These are phyloP conservation scores for Hipposideros larvatus DNA, from an alignment of 2,797 vertebrate genomes.

Conservation along the genomic window DNA sequence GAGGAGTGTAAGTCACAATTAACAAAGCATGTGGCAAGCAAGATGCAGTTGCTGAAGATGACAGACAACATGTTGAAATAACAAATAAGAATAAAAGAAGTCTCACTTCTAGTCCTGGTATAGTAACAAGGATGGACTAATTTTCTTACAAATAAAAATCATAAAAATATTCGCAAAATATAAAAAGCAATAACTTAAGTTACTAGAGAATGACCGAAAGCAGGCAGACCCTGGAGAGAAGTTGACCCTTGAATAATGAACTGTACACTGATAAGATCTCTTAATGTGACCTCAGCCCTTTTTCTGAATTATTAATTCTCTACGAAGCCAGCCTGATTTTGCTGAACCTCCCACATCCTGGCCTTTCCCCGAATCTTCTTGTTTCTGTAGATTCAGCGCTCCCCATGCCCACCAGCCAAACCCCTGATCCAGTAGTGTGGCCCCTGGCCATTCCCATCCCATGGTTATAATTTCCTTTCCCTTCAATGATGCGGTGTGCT, in stretches of 20 bases:
- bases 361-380: background rate
- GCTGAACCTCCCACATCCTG: background rate
- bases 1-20: background rate
- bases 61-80: background rate
- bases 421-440: fast-evolving
- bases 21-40: background rate
- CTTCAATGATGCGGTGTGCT: background rate
- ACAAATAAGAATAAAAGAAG: background rate
- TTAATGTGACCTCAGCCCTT: background rate
- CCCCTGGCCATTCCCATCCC: background rate
- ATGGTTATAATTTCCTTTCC: background rate
- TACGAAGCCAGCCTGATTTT: background rate
- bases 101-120: background rate
- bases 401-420: background rate
- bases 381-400: background rate
- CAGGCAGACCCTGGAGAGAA: background rate
- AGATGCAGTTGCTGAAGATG: background rate
- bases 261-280: background rate
- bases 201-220: background rate
- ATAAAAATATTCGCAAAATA: slow-evolving; percentile 11
- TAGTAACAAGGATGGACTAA: background rate
- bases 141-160: background rate
- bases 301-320: background rate
- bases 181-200: background rate
- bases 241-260: background rate